These are phyloP conservation scores for Gulo gulo DNA, from an alignment of 2,113 vertebrate genomes.

Conservation along the genomic window DNA sequence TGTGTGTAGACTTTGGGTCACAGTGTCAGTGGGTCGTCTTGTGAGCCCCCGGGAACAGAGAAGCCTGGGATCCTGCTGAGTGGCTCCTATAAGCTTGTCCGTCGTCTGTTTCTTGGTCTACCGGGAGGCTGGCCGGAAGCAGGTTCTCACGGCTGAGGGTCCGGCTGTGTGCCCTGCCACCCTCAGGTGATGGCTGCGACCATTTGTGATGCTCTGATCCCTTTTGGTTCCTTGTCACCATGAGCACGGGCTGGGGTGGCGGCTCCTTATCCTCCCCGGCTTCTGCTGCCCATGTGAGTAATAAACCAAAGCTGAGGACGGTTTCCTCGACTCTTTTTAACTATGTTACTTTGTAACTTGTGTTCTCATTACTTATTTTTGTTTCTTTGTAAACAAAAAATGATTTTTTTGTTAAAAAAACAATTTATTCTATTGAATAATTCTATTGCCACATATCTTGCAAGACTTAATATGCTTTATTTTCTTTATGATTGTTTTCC, in stretches of 20 bases:
- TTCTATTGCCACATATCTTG: too few species aligned
- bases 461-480: not conserved
- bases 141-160: not conserved
- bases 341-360: not conserved
- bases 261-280: not conserved
- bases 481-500: not conserved
- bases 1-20: too few species aligned
- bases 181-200: not conserved
- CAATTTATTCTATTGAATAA: too few species aligned
- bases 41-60: not conserved
- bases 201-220: not conserved
- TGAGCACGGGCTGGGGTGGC: not conserved
- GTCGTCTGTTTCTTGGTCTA: not conserved
- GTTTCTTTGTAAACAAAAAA: not conserved
- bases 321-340: not conserved
- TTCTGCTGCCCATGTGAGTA: too few species aligned
- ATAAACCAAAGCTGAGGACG: not conserved
- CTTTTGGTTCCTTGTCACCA: not conserved
- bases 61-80: not conserved
- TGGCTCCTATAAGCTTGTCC: not conserved
- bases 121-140: not conserved
- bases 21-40: not conserved
- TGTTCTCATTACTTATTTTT: not conserved
- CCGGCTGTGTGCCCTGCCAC: not conserved
- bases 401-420: too few species aligned